phyloP scores from a whole-genome alignment of 92 coral and sea anemone species.

The Plumapathes pennacea region DNA sequence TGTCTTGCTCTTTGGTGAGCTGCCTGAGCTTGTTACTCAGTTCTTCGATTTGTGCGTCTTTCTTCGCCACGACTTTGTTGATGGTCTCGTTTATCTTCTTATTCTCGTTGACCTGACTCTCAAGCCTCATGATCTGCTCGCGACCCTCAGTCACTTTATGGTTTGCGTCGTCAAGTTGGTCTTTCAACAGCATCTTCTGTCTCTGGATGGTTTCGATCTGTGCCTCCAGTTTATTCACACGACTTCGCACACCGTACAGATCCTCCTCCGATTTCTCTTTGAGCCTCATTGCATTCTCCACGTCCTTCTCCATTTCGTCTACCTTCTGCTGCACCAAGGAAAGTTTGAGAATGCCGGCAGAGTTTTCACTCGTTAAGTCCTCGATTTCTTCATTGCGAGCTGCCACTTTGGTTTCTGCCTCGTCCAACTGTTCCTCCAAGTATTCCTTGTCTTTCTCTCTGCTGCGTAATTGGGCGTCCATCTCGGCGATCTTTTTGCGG shows the following conservation, averaged over 20 bases:
- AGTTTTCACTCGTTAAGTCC: constrained; percentile 56
- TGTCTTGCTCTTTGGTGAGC: constrained; percentile 80
- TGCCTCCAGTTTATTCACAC: constrained; percentile 71
- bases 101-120: constrained; percentile 64
- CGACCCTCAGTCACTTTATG: constrained; percentile 53
- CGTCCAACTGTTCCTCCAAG: constrained; percentile 83
- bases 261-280: constrained; percentile 81
- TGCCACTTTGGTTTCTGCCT: constrained; percentile 59
- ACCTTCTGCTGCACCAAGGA: constrained; percentile 49
- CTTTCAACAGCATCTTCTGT: constrained; percentile 67
- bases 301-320: constrained; percentile 72
- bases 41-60: constrained; percentile 64
- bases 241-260: constrained; percentile 57
- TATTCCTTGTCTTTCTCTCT: constrained; percentile 81
- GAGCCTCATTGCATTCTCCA: constrained; percentile 37
- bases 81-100: constrained; percentile 71
- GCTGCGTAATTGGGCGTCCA: constrained; percentile 68
- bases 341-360: constrained; percentile 34
- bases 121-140: constrained; percentile 73
- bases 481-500: constrained; percentile 66
- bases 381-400: constrained; percentile 67
- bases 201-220: constrained; percentile 71
- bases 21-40: constrained; percentile 73
- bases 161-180: constrained; percentile 69
- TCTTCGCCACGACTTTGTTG: constrained; percentile 61